Base-by-base conservation (phyloP, 2,113 vertebrate species). In the Callipepla squamata region DNA sequence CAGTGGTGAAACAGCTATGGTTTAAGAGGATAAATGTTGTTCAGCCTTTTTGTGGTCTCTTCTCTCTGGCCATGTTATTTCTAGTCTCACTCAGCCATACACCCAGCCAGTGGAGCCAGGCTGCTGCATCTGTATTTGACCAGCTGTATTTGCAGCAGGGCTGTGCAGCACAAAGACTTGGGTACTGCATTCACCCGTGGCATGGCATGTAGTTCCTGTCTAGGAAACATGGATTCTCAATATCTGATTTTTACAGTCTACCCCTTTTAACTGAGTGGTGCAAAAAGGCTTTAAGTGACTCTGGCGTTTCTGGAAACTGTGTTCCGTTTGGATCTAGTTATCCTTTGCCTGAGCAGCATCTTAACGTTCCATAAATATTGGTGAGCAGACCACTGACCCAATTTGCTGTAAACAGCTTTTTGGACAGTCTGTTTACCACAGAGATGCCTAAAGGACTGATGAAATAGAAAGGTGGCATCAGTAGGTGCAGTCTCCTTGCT, bases 131-230 rank as follows among this genome's bases (percentile, higher is more conserved):
- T 53, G 42, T 82, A 12, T 53, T 48, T 69, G 57, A 62, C 42
- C 44, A n/a, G 28, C 13, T 58, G 5, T 9, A 23, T 23, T 73
- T 63, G 45, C 11, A 22, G 7, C 15, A 22, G 40, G 30, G 22
- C 17, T 83, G 77, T 4, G 0, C n/a, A 34, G 22, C 0, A 1
- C n/a, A 50, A 44, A 34, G 14, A 12, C 4, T 28, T 3, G 1
- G 9, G 32, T 25, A 28, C 38, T 0, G 0, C 58, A 8, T 11
- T 81, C 34, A n/a, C 7, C 32, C 1, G 0, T 65, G 44, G 21
- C 45, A 13, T 5, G 5, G 34, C 48, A 14, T 14, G 7, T 59
- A 19, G 44, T 9, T 85, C 44, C n/a, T 10, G 1, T 50, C 16
- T 19, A 13, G 59, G 53, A 34, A 61, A 4, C 30, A 0, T 48